Base-by-base conservation (phyloP, 2,888 invertebrate species). In the Rhingia campestris region DNA sequence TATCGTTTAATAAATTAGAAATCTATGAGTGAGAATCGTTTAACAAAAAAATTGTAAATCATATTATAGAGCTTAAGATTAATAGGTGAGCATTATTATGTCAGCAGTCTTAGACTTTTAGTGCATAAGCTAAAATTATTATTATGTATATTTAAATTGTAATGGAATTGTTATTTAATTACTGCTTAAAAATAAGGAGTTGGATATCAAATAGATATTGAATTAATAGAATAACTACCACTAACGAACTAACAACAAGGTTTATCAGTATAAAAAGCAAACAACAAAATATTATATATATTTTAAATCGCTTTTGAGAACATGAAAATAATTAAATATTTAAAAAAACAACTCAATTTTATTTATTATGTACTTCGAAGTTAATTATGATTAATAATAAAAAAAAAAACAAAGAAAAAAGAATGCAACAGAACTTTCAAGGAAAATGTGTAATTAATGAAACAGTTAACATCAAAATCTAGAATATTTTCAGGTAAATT, bases 1-100 rank as follows among this genome's bases (percentile, higher is more conserved):
- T 75, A 47, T 41, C 76, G 61, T 61, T 41, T 80, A 63, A 45
- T 54, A 30, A 73, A 58, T 73, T 64, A 73, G 63, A 77, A 86
- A 86, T 82, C 61, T 69, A 81, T 85, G 80, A 85, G 81, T 81
- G 85, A 85, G 85, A 81, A 77, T 30, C 51, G 72, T 77, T 77
- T 45, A 63, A 67, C 43, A 49, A 35, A 59, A 37, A 61, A 37
- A 59, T 39, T 61, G 59, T 74, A 75, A 64, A 66, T 53, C 39
- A 73, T 45, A 54, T 63, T 49, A 22, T 73, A 79, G 67, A 63
- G 70, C 66, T 75, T 81, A 75, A 66, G 70, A 47, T 56, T 56
- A 22, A 22, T 9, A 63, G 35, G 51, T 43, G 33, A 66, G 7
- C 66, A 63, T 61, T 61, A 30, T 64, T 75, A 64, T 64, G 30